A percentile compares a stretch with the other conserved stretches of the same genome.
Evolutionary conservation across 2,888 invertebrate species (phyloP).

Genomic region (Trichacis sp.): DNA sequence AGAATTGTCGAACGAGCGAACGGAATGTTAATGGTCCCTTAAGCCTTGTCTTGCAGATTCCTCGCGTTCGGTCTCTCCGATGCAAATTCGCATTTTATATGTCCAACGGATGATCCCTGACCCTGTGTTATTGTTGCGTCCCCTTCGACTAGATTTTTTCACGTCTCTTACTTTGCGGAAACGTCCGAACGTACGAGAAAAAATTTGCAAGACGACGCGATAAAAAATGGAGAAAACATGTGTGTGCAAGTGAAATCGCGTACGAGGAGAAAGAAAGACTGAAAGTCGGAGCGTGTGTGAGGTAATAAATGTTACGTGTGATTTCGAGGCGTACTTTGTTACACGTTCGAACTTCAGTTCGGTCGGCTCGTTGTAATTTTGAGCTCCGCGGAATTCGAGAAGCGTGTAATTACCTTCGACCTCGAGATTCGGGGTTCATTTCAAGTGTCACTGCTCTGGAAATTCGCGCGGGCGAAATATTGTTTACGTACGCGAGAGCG

Average conservation of each 20-base stretch:
- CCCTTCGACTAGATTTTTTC: constrained; percentile 1
- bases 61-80: constrained; percentile 28
- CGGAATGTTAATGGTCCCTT: constrained; percentile 50
- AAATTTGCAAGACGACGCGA: constrained; percentile 47
- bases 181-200: constrained; percentile 13
- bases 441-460: background rate
- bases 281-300: constrained; percentile 20
- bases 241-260: constrained; percentile 35
- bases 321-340: constrained; percentile 54
- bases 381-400: constrained; percentile 9
- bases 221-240: constrained; percentile 44
- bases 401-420: background rate
- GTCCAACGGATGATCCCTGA: background rate
- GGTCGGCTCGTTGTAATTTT: background rate
- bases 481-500: constrained; percentile 31
- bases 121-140: background rate
- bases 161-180: background rate
- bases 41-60: constrained; percentile 67
- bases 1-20: constrained; percentile 66
- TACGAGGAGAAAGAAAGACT: constrained; percentile 44
- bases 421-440: constrained; percentile 2
- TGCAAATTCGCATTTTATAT: constrained; percentile 19
- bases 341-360: constrained; percentile 35
- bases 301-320: constrained; percentile 59
- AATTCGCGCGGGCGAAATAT: constrained; percentile 15